A percentile compares a stretch with the other conserved stretches of the same genome.
Conservation (phyloP, 2,113 vertebrate genomes). For the Proteles cristata region DNA sequence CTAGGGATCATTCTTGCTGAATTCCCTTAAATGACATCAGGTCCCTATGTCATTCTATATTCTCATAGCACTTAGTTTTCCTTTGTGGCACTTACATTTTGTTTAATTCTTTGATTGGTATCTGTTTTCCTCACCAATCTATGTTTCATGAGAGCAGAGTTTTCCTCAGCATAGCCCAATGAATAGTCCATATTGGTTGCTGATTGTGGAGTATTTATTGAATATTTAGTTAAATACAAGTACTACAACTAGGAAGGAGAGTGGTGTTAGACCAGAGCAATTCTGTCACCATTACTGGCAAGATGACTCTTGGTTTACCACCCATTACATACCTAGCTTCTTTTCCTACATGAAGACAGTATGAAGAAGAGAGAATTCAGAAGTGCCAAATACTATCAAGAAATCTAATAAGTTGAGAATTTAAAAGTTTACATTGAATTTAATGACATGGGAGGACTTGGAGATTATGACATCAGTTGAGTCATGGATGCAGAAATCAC, state of each 20-base stretch:
- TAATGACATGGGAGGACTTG: background rate
- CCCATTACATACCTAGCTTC: background rate
- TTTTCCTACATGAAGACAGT: too few relatives aligned
- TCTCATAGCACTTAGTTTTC: background rate
- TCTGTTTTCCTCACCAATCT: background rate
- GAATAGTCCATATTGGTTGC: background rate
- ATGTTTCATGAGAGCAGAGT: background rate
- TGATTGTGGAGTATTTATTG: background rate
- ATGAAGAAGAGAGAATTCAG: background rate
- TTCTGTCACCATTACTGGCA: background rate
- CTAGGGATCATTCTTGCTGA: background rate
- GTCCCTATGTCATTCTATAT: background rate
- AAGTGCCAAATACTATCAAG: background rate
- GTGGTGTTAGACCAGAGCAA: background rate
- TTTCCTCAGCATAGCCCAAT: background rate
- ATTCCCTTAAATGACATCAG: background rate
- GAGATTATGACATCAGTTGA: background rate
- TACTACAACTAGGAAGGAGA: background rate
- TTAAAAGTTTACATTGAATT: background rate
- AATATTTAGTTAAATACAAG: background rate
- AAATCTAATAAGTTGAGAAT: background rate
- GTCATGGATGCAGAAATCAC: background rate
- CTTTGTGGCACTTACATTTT: background rate
- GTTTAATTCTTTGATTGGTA: constrained; percentile 8
- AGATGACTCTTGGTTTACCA: background rate